These are phyloP conservation scores for Oreohelix idahoensis DNA, from an alignment of 1,140 invertebrate species.

Conservation along the genomic window DNA sequence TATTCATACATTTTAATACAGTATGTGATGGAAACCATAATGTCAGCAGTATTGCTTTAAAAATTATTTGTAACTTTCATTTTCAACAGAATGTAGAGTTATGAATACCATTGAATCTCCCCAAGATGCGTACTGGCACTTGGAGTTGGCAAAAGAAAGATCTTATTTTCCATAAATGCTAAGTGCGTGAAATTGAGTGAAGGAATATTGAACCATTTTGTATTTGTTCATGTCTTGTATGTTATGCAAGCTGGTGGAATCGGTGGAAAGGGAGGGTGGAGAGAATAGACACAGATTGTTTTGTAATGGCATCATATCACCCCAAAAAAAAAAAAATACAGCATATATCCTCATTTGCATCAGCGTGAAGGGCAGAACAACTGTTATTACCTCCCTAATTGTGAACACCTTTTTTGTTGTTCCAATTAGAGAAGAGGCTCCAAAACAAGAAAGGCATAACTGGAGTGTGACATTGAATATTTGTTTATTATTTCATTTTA, in stretches of 20 bases:
- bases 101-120: background rate
- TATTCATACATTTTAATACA: too few relatives aligned
- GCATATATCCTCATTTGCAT: background rate
- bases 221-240: background rate
- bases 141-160: too few relatives aligned
- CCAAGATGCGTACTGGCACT: too few relatives aligned
- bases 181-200: too few relatives aligned
- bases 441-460: background rate
- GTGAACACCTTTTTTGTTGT: background rate
- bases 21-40: too few relatives aligned
- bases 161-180: too few relatives aligned
- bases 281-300: background rate
- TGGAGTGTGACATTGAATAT: background rate
- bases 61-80: too few relatives aligned
- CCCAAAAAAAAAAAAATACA: background rate
- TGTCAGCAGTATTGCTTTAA: too few relatives aligned
- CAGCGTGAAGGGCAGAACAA: background rate
- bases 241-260: background rate
- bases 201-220: too few relatives aligned
- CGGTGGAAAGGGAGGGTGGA: too few relatives aligned
- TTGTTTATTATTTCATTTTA: background rate
- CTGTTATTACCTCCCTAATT: background rate
- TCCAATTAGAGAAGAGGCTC: constrained; percentile 7
- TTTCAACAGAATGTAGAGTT: too few relatives aligned
- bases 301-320: background rate